Evolutionary conservation across 2,888 invertebrate species (phyloP).

Genomic region (Drosophila koepferae): DNA sequence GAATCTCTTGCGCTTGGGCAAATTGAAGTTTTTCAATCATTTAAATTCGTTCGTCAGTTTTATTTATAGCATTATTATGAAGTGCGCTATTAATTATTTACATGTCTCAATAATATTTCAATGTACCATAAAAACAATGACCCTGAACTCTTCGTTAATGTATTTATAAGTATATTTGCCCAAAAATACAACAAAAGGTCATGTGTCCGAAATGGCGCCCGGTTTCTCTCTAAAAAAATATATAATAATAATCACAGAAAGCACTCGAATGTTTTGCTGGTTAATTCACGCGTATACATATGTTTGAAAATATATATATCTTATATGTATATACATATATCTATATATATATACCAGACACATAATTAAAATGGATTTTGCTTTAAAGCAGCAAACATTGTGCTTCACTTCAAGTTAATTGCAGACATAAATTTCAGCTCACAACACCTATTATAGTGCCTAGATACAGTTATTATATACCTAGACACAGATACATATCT

Average conservation of each 20-base stretch:
- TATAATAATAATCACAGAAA: conserved; percentile 3
- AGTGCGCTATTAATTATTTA: conserved; percentile 2
- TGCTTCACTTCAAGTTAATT: conserved; percentile 37
- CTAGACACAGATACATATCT: not conserved
- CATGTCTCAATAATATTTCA: conserved; percentile 7
- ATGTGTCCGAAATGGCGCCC: conserved; percentile 11
- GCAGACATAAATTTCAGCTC: conserved; percentile 44
- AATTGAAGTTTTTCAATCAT: conserved; percentile 1
- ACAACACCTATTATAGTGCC: conserved; percentile 25
- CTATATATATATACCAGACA: conserved; percentile 5
- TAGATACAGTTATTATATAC: conserved; percentile 15
- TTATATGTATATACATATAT: not conserved
- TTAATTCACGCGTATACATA: conserved; percentile 11
- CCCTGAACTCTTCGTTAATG: conserved; percentile 18
- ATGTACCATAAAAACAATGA: not conserved
- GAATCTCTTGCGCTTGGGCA: not conserved
- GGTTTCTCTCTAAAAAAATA: conserved; percentile 4
- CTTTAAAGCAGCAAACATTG: conserved; percentile 33
- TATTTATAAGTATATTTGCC: conserved; percentile 5
- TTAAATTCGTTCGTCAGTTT: not conserved
- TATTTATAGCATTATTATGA: conserved; percentile 7
- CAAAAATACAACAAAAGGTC: conserved; percentile 23
- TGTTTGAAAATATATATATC: not conserved
- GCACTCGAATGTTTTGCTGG: conserved; percentile 7
- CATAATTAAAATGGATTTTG: conserved; percentile 42